Conservation (phyloP, 2,797 vertebrate genomes). For the Falco cherrug region DNA sequence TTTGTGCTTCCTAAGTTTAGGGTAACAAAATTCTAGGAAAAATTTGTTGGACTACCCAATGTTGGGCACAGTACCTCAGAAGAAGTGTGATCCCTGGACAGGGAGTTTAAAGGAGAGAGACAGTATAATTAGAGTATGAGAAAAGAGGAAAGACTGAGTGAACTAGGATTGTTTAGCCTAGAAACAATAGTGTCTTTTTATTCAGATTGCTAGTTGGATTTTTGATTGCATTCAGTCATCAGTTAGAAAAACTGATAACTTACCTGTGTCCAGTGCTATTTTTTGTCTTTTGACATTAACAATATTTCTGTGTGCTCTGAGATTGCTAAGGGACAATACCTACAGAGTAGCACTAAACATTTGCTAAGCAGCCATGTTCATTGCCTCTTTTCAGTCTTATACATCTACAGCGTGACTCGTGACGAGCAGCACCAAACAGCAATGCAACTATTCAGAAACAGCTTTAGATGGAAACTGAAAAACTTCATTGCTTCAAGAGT, state of each 20-base stretch:
- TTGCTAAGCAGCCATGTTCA: background rate
- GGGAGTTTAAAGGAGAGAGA: background rate
- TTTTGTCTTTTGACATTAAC: background rate
- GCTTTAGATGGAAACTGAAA: background rate
- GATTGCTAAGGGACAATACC: background rate
- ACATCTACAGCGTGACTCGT: accelerated
- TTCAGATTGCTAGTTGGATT: background rate
- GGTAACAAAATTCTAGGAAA: background rate
- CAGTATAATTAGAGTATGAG: background rate
- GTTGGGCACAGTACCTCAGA: background rate
- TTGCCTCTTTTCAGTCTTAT: background rate
- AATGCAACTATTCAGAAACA: background rate
- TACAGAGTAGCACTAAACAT: background rate
- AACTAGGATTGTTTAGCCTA: background rate
- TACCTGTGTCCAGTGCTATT: background rate
- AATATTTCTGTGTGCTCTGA: background rate
- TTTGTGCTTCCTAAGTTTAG: background rate
- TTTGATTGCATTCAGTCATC: background rate
- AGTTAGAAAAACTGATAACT: background rate
- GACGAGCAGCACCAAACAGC: background rate
- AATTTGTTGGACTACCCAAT: background rate
- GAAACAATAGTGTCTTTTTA: background rate
- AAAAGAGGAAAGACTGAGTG: background rate
- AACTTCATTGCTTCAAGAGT: background rate
- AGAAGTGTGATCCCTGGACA: background rate